Conservation (phyloP, 2,113 vertebrate species). For the Cochlearius cochlearius region DNA sequence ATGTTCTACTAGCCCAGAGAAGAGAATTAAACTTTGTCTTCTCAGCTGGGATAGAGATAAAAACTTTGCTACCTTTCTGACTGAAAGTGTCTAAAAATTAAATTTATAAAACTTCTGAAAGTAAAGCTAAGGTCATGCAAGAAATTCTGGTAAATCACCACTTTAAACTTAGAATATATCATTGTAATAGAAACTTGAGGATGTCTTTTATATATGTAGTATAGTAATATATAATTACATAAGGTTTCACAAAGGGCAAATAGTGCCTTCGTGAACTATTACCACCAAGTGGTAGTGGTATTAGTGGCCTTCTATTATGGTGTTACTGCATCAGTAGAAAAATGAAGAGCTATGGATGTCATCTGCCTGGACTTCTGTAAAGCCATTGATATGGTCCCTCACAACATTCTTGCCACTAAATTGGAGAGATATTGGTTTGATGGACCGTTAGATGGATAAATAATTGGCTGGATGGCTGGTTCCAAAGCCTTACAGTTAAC, state of each 20-base stretch:
- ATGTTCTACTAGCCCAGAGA: neutral
- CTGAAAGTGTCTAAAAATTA: neutral
- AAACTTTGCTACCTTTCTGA: neutral
- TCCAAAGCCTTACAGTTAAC: no score
- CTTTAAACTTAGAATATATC: neutral
- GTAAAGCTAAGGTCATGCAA: neutral
- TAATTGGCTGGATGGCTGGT: no score
- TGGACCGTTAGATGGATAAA: no score
- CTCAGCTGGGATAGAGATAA: neutral
- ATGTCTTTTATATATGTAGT: neutral
- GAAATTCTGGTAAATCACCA: neutral
- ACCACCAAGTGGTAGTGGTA: neutral
- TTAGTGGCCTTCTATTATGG: neutral
- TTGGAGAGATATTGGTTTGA: neutral
- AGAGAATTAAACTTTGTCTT: neutral
- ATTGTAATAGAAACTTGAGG: neutral
- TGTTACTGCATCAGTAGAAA: neutral
- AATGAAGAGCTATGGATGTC: neutral
- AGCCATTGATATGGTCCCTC: no score
- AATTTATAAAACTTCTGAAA: neutral
- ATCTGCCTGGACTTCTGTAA: neutral
- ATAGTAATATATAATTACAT: neutral
- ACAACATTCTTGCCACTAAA: neutral
- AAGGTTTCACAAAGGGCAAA: neutral
- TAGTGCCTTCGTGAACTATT: neutral